Evolutionary conservation across 1,140 invertebrate species (phyloP), one percentile per base, ranked within the genome.

Genomic region (Harlomillsia oculata): DNA sequence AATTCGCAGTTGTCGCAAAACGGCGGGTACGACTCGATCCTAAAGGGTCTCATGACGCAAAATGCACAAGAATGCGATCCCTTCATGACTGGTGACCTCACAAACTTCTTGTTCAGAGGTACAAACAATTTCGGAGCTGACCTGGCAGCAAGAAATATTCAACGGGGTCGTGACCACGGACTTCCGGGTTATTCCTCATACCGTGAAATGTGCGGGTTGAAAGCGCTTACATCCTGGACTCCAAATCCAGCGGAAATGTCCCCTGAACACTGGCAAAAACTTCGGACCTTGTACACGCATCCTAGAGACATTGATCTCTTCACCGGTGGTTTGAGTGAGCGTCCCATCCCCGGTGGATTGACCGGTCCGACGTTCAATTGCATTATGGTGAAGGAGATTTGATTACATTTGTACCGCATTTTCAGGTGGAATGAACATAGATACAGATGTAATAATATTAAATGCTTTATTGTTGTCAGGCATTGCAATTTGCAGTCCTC

Each of bases 31-130:
- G 89, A 94, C 68, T 85, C 90, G 66, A 80, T 97, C 45, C 77
- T 87, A 13, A 79, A 90, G 37, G 91, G 91, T 37, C 71, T 97
- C 8, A 78, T 90, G 0, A 83, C 86, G 0, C 90, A 87, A 0
- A 87, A 90, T 1, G 91, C 95, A 81, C 91, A 96, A 71, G 88
- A 83, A 1, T 71, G 91, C n/a, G 91, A 95, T 72, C 87, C 90
- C 69, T 91, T 92, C 67, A 87, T 94, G 53, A 92, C 89, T 1
- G 86, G 85, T 0, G 89, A 92, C 75, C 84, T 94, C 1, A 92
- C 89, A 0, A 92, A 94, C 73, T 89, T 94, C 72, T 71, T 97
- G 21, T 92, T 94, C 68, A 86, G 85, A 1, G 87, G 88, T 70
- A 75, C 75, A 55, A 79, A 75, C 57, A 76, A 75, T 14, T 40